Conservation (phyloP, 1,140 invertebrate species). For the Ceratosolen solmsi region DNA sequence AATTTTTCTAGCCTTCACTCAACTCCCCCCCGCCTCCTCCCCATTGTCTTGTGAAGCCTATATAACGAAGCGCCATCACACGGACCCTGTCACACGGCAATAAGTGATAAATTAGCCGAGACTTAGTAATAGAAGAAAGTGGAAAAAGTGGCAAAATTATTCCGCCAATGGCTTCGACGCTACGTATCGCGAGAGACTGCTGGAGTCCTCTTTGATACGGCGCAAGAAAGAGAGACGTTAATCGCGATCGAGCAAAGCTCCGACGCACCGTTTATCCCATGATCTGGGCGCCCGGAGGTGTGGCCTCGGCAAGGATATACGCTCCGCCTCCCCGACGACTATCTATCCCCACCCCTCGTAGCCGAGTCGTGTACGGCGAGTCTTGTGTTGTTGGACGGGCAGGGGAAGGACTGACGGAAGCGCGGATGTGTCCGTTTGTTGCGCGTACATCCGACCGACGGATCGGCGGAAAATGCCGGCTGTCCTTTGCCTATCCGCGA, state of each 20-base stretch:
- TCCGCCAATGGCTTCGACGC: background rate
- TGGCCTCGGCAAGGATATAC: background rate
- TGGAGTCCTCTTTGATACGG: background rate
- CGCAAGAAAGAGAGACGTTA: background rate
- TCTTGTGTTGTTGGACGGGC: background rate
- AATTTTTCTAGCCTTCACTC: no score
- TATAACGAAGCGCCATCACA: background rate
- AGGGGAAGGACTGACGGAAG: background rate
- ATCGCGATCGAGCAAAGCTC: background rate
- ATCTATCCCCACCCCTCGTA: background rate
- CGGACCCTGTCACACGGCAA: background rate
- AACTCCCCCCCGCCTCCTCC: background rate
- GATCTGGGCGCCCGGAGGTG: background rate
- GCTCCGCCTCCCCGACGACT: constrained; percentile 2
- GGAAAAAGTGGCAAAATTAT: background rate
- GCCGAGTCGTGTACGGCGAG: background rate
- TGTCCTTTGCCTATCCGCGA: background rate
- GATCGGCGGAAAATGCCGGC: background rate
- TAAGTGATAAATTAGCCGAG: background rate
- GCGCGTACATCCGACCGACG: background rate
- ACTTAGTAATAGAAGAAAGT: background rate
- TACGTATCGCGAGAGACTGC: background rate
- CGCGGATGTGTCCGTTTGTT: background rate
- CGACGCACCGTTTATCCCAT: background rate
- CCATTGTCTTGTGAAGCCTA: background rate